Conservation (phyloP, 1,140 invertebrate genomes). For the Aphidius ervi region DNA sequence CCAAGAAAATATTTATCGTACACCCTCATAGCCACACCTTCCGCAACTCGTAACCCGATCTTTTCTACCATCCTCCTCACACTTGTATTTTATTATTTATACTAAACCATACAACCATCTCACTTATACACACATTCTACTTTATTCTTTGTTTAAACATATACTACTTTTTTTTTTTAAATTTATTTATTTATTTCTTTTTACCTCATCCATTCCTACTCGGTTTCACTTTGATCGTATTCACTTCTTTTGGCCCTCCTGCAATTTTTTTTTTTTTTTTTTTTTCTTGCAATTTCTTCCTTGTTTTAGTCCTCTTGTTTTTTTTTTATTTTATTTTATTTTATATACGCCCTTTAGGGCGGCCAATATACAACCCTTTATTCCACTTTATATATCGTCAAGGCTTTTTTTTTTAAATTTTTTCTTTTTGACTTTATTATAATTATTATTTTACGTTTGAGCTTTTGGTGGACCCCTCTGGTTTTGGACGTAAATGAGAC, state of each 20-base stretch:
- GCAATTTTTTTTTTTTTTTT: too few species aligned
- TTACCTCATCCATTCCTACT: conserved; percentile 26
- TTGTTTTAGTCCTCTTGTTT: conserved; percentile 14
- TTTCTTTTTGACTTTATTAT: conserved; percentile 18
- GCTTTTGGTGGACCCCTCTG: conserved; percentile 8
- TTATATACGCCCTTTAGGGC: conserved; percentile 19
- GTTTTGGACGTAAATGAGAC: conserved; percentile 5
- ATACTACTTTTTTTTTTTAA: not conserved
- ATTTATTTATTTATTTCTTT: conserved; percentile 12
- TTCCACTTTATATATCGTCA: not conserved
- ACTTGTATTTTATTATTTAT: not conserved
- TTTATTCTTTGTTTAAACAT: conserved; percentile 10
- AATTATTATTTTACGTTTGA: conserved; percentile 2
- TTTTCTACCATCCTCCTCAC: conserved; percentile 12
- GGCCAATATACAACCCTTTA: conserved; percentile 23
- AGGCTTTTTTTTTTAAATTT: conserved; percentile 6
- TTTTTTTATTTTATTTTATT: conserved; percentile 31
- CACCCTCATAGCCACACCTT: conserved; percentile 50
- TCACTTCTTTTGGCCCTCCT: too few species aligned
- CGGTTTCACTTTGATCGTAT: conserved; percentile 6
- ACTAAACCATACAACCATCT: not conserved
- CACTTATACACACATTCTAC: not conserved
- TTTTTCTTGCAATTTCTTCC: conserved; percentile 13
- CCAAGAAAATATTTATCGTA: conserved; percentile 45
- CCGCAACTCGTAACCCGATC: conserved; percentile 34